Percentiles rank a stretch among this genome's conserved stretches.
These are phyloP conservation scores for Campaea margaritaria DNA, from an alignment of 2,888 invertebrate genomes.

Conservation along the genomic window DNA sequence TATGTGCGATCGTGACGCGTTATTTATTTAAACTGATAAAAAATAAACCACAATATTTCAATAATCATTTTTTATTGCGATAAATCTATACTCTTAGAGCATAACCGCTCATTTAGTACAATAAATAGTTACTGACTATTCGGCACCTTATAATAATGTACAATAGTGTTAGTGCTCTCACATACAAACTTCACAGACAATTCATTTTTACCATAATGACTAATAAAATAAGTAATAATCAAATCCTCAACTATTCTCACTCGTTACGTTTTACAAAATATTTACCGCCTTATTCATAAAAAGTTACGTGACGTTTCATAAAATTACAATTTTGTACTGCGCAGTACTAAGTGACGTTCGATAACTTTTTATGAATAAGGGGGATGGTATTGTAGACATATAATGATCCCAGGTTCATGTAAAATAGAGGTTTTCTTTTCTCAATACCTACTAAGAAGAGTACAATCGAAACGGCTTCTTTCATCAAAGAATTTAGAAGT, in stretches of 20 bases:
- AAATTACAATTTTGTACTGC: no score
- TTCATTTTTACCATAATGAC: background rate
- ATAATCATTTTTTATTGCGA: constrained; percentile 33
- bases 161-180: constrained; percentile 20
- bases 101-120: constrained; percentile 30
- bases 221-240: background rate
- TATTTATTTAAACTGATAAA: background rate
- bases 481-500: no score
- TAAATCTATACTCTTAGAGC: constrained; percentile 47
- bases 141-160: constrained; percentile 32
- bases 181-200: constrained; percentile 7
- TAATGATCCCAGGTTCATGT: no score
- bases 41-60: constrained; percentile 20
- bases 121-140: constrained; percentile 44
- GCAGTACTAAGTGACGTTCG: no score
- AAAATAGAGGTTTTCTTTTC: no score
- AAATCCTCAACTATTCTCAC: background rate
- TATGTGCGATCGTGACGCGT: no score
- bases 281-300: no score
- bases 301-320: no score
- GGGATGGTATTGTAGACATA: no score
- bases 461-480: no score
- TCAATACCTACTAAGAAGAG: no score
- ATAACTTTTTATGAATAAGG: no score
- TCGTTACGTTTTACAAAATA: background rate